Base-by-base conservation (phyloP, 2,113 vertebrate species). In the Leptobrachium ailaonicum region DNA sequence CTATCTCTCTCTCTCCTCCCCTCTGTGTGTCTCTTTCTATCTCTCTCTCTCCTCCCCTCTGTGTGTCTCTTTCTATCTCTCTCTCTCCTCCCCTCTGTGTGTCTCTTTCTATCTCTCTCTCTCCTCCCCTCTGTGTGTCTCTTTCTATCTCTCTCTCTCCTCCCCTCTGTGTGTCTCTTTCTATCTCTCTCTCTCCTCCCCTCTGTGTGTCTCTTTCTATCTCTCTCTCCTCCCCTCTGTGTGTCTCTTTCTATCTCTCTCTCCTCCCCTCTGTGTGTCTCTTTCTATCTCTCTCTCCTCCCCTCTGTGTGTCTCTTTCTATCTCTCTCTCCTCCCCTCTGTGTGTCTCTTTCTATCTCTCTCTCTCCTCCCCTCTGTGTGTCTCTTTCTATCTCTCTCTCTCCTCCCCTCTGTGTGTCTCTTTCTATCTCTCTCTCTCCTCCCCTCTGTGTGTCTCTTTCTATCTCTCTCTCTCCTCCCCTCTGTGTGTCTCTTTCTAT, bases 281-380 rank as follows among this genome's bases (percentile, higher is more conserved):
- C 83, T 84, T 66, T 86, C 86, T 85, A 82, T 14, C 76, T 76
- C 80, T 1, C 75, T 82, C 79, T 84, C 64, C 41, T 75, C 71
- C 82, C 58, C 84, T 79, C 86, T 32, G 20, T 83, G 82, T 85
- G 78, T 82, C 71, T 83, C 62, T 85, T 86, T 85, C 56, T 70
- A 41, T 32, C 20, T 32, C 20, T 32, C 20, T 32, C 20, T 32
- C 76, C 68, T 62, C 76, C 43, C 41, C 10, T 64, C n/a, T n/a
- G n/a, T n/a, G 69, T 13, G 14, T 20, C 83, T 32, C 20, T 32
- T 32, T 32, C 20, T 32, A 32, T 32, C 20, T 32, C 20, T 32
- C 20, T 32, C 20, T 32, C 20, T 32, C 20, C 20, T 32, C 20
- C 20, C 20, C 20, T 32, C 20, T 32, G 20, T 32, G 20, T 32